Conservation (phyloP, 1,140 invertebrate genomes). For the Zaprionus nigranus region DNA sequence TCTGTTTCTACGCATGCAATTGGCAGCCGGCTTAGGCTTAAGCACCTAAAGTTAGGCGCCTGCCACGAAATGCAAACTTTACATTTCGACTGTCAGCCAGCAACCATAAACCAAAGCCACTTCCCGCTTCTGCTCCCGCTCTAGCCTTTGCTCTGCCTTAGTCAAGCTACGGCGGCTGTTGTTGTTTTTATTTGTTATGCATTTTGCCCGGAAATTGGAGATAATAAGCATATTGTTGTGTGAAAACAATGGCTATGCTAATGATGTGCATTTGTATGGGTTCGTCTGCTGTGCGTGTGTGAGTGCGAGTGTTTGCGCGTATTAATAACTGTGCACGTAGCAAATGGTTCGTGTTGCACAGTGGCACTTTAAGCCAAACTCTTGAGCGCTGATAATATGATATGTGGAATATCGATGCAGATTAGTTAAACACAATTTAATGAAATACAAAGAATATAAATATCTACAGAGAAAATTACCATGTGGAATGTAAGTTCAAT, state of each 20-base stretch:
- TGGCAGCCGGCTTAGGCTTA: conserved; percentile 67
- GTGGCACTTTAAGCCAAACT: conserved; percentile 25
- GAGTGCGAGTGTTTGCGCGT: not conserved
- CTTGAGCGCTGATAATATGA: not conserved
- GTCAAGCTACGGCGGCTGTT: conserved; percentile 28
- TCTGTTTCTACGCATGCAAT: conserved; percentile 44
- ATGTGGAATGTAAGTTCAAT: not conserved
- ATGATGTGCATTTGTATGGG: conserved; percentile 74
- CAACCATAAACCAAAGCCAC: conserved; percentile 57
- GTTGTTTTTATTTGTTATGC: conserved; percentile 81
- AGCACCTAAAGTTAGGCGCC: conserved; percentile 74
- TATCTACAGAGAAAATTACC: not conserved
- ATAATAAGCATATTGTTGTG: conserved; percentile 82
- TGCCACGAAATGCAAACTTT: conserved; percentile 74
- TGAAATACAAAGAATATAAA: not conserved
- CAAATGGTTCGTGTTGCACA: conserved; percentile 9
- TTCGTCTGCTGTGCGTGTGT: conserved; percentile 27
- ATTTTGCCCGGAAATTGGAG: conserved; percentile 81
- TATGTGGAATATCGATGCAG: not conserved
- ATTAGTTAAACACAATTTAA: not conserved
- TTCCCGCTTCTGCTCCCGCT: not conserved
- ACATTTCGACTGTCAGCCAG: conserved; percentile 60
- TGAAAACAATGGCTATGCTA: conserved; percentile 77
- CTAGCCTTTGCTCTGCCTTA: not conserved
- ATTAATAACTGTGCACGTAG: conserved; percentile 60